phyloP scores from a whole-genome alignment of 1,140 invertebrate species.

The Atta texana region DNA sequence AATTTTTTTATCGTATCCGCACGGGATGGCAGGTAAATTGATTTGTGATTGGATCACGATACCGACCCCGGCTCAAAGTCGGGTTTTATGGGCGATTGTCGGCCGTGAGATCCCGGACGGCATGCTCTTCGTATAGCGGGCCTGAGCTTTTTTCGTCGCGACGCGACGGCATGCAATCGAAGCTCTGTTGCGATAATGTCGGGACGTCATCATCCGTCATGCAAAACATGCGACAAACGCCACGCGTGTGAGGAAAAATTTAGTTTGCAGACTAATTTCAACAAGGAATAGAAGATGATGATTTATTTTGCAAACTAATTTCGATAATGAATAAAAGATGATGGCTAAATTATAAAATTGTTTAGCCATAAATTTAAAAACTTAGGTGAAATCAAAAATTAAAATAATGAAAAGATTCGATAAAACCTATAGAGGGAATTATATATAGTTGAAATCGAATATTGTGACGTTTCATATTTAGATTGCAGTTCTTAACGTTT shows the following conservation, averaged over 20 bases:
- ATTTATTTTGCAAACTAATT: slow-evolving; percentile 31
- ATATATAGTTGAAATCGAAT: not conserved
- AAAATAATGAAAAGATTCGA: not conserved
- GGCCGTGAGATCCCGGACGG: slow-evolving; percentile 35
- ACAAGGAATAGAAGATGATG: no score
- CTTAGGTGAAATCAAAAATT: not conserved
- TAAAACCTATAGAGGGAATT: not conserved
- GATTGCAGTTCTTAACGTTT: slow-evolving; percentile 3
- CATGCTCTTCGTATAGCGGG: slow-evolving; percentile 60
- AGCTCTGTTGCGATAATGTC: slow-evolving; percentile 59
- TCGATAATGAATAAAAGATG: not conserved
- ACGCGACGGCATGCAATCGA: slow-evolving; percentile 65
- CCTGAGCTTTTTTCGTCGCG: slow-evolving; percentile 62
- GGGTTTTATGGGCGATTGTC: slow-evolving; percentile 69
- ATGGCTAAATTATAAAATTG: not conserved
- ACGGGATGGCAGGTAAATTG: slow-evolving; percentile 76
- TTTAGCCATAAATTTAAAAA: not conserved
- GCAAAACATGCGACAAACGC: slow-evolving; percentile 52
- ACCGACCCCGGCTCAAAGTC: slow-evolving; percentile 61
- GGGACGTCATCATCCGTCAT: slow-evolving; percentile 70
- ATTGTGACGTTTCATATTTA: not conserved
- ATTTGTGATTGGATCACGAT: slow-evolving; percentile 75
- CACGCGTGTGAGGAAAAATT: slow-evolving; percentile 14
- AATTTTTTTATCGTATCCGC: slow-evolving; percentile 69
- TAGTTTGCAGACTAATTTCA: no score